Evolutionary conservation across 2,113 vertebrate species (phyloP).

Genomic region (Nothoprocta perdicaria): DNA sequence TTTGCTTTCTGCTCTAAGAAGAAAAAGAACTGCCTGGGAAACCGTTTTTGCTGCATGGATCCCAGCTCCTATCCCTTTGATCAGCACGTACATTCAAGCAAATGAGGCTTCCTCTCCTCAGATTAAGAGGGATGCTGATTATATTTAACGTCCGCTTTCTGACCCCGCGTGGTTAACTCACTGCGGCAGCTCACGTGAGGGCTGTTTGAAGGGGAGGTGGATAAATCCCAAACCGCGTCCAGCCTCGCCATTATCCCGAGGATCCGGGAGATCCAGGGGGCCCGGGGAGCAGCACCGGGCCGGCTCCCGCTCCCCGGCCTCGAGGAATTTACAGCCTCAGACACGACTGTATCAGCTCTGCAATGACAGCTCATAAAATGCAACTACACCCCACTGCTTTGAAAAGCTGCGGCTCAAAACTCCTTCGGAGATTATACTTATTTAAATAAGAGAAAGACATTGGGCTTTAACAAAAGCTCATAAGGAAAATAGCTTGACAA

Average conservation of each 20-base stretch:
- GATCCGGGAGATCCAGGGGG: not conserved
- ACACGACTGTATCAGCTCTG: slow-evolving; percentile 48
- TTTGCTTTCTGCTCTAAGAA: not conserved
- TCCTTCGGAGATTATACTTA: slow-evolving; percentile 58
- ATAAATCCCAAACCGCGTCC: rapidly evolving
- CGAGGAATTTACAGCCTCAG: slow-evolving; percentile 34
- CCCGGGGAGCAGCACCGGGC: not conserved
- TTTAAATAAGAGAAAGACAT: slow-evolving; percentile 55
- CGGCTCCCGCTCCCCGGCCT: not conserved
- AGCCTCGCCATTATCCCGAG: not conserved
- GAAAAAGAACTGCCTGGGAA: not conserved
- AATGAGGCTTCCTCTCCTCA: slow-evolving; percentile 20
- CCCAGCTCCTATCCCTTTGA: slow-evolving; percentile 6
- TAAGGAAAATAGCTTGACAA: slow-evolving; percentile 38
- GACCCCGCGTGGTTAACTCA: slow-evolving; percentile 6
- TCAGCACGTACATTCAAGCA: not conserved
- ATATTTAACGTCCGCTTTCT: slow-evolving; percentile 54
- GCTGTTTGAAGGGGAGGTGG: not conserved
- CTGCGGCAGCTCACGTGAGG: not conserved
- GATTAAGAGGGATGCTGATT: slow-evolving; percentile 33
- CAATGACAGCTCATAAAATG: slow-evolving; percentile 59
- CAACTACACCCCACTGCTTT: slow-evolving; percentile 62
- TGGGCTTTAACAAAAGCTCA: slow-evolving; percentile 36
- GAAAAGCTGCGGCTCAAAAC: slow-evolving; percentile 46
- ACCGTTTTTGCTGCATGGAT: not conserved